A percentile compares a stretch with the other conserved stretches of the same genome.
Conservation (phyloP, 2,113 vertebrate species). For the Synchiropus splendidus region DNA sequence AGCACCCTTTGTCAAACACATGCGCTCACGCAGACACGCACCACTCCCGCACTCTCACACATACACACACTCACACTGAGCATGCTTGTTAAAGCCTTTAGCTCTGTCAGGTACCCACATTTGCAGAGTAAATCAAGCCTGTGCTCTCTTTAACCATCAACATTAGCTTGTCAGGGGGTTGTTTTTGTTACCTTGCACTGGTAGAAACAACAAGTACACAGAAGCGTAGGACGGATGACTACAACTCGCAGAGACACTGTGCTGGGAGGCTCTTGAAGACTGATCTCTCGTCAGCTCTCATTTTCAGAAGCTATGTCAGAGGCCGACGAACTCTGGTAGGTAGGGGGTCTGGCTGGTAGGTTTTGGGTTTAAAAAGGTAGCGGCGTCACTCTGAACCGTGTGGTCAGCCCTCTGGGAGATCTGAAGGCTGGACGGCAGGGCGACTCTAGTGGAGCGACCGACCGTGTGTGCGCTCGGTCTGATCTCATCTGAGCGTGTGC, state of each 20-base stretch:
- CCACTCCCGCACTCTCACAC: slow-evolving; percentile 13
- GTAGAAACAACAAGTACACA: slow-evolving; percentile 76
- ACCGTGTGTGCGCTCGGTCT: slow-evolving; percentile 61
- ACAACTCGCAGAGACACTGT: slow-evolving; percentile 70
- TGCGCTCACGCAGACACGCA: neutral
- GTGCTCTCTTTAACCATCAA: slow-evolving; percentile 55
- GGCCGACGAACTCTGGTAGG: slow-evolving; percentile 67
- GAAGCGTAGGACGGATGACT: slow-evolving; percentile 73
- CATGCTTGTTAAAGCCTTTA: slow-evolving; percentile 51
- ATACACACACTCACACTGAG: slow-evolving; percentile 18
- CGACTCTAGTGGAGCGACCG: slow-evolving; percentile 62
- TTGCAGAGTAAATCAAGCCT: slow-evolving; percentile 38
- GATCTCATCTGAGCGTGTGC: slow-evolving; percentile 65
- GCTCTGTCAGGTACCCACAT: slow-evolving; percentile 18
- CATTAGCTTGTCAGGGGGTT: slow-evolving; percentile 50
- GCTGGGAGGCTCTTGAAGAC: slow-evolving; percentile 71
- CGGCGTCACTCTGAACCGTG: slow-evolving; percentile 60
- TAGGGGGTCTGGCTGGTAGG: slow-evolving; percentile 58
- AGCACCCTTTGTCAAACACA: slow-evolving; percentile 2
- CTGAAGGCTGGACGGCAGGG: slow-evolving; percentile 58
- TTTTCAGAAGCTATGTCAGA: slow-evolving; percentile 72
- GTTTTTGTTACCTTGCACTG: slow-evolving; percentile 72
- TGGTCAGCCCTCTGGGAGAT: slow-evolving; percentile 61
- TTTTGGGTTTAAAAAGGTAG: slow-evolving; percentile 49
- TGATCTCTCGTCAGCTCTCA: slow-evolving; percentile 72